Evolutionary conservation across 2,888 invertebrate species (phyloP), one percentile per base, ranked within the genome.

Genomic region (Himalopsyche japonica): DNA sequence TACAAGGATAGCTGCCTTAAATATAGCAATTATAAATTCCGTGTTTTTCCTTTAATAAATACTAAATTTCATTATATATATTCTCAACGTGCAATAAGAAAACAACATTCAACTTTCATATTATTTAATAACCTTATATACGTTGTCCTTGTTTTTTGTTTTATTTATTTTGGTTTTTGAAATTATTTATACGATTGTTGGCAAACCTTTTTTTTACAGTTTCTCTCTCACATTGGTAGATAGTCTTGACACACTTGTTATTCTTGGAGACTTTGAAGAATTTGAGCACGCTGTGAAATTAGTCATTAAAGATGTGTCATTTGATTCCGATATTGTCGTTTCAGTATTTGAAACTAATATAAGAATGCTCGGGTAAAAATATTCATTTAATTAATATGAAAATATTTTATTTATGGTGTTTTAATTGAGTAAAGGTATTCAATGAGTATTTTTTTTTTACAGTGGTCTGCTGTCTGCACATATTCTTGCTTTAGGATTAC

Each of bases 311-410:
- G 96, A 98, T 90, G 97, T 99, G 8, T 94, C 94, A 82, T 99
- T 99, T 90, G 98, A 99, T 90, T 96, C 94, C 87, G 98, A 99
- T 91, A 95, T 99, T 86, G 95, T 98, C 82, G 99, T 99, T 10
- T 99, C 99, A 0, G 98, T 99, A 5, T 99, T 99, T 91, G 99
- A 99, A 91, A 98, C 98, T 10, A 99, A 99, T 90, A 99, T 99
- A 88, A 93, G 99, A 88, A 96, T 99, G 92, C 92, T 99, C n/a
- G 99, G 99, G 96, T 97, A 91, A 93, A 79, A 20, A 20, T 79
- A 79, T n/a, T 34, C n/a, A 24, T 20, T 79, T 10, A 3, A 34
- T 15, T 77, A 32, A 24, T 32, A 32, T 10, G 12, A 10, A 30
- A 77, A 20, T 79, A 57, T 20, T 2, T 20, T 57, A 20, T 57